These are phyloP conservation scores for Pachliopta kotzebuea DNA, from an alignment of 2,888 invertebrate species.

Conservation along the genomic window DNA sequence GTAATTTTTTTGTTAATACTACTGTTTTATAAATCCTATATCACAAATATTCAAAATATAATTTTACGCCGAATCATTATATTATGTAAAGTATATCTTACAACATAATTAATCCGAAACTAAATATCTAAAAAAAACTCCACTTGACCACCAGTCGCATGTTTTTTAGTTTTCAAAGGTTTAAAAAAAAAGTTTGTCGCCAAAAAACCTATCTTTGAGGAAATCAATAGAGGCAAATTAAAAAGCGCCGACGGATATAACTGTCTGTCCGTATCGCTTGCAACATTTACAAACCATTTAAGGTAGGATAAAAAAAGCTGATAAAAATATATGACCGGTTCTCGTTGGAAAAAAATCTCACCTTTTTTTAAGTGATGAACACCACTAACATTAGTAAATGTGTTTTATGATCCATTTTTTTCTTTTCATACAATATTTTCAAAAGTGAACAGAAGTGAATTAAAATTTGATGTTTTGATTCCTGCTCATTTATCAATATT, in stretches of 20 bases:
- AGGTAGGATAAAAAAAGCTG: conserved; percentile 38
- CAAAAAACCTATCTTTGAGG: conserved; percentile 48
- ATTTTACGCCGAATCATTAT: background rate
- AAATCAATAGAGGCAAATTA: conserved; percentile 44
- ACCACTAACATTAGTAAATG: background rate
- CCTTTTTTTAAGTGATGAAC: background rate
- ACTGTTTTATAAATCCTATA: conserved; percentile 1
- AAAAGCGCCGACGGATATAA: conserved; percentile 42
- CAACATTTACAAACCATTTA: conserved; percentile 59
- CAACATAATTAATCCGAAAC: background rate
- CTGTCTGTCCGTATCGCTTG: conserved; percentile 45
- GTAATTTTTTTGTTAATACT: no score
- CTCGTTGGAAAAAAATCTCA: conserved; percentile 5
- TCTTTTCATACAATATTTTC: no score
- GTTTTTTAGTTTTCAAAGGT: conserved; percentile 25
- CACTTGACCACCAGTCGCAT: background rate
- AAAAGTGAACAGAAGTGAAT: no score
- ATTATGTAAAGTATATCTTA: background rate
- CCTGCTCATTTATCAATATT: no score
- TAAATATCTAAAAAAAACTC: background rate
- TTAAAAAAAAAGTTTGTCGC: conserved; percentile 40
- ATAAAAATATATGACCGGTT: conserved; percentile 33
- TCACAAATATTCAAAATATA: background rate
- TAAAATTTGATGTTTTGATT: no score
- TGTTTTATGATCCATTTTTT: no score